Evolutionary conservation across 2,797 vertebrate species (phyloP), one percentile per base, ranked within the genome.

Genomic region (Lacerta viridis): DNA sequence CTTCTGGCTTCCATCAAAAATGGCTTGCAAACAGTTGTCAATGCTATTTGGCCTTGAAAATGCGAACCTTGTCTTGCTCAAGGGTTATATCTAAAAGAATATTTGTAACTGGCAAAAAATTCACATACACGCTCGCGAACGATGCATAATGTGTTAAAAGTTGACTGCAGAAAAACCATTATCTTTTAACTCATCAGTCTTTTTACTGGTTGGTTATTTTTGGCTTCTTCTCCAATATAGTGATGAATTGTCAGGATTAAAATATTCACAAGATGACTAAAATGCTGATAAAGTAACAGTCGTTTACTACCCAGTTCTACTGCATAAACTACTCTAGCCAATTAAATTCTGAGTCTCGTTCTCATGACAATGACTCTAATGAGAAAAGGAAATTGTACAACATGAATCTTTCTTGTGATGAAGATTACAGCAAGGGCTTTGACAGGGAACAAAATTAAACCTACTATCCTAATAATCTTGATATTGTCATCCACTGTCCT

Each of bases 381-480:
- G 72, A 92, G 78, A 86, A 93, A 91, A 91, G 25, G 89, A 93
- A 94, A 93, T 83, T 81, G 78, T 46, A 78, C n/a, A 79, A 50
- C 69, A 90, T 91, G 17, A 88, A 84, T 86, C 10, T 93, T 91
- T 89, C 41, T 85, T 91, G 77, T 89, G 59, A 87, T 90, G 87
- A 91, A 92, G 75, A 91, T 79, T 84, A 81, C 18, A 88, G 23
- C 1, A 4, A 91, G 64, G 7, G 85, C 59, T 92, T 92, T 94
- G 89, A 90, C 50, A 90, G 29, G 75, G 7, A 80, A 87, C 68
- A 89, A 92, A 94, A 93, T 90, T 92, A 92, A 92, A 89, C 64
- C 36, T 83, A 87, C 59, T 61, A 2, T 89, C 17, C 86, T 90
- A 90, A 87, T 92, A 90, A 92, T 90, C 66, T 88, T 90, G 79